A percentile compares a stretch with the other conserved stretches of the same genome.
Evolutionary conservation across 2,113 vertebrate species (phyloP).

Genomic region (Xiphophorus hellerii): DNA sequence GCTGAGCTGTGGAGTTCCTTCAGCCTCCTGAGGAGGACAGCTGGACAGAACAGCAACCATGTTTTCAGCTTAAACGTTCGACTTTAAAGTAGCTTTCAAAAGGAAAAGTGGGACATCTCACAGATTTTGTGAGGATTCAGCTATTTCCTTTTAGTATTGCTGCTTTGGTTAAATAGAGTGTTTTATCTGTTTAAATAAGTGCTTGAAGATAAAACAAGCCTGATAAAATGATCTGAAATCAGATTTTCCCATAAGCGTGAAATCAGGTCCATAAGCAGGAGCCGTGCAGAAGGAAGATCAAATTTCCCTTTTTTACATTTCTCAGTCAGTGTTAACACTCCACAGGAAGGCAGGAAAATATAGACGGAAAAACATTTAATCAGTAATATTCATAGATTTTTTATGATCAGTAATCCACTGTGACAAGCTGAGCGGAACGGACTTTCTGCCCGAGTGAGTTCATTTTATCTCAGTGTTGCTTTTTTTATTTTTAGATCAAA

Average conservation of each 20-base stretch:
- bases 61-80: background rate
- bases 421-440: background rate
- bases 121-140: background rate
- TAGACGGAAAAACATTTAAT: background rate
- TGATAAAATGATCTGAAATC: background rate
- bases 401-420: background rate
- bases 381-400: background rate
- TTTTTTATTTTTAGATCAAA: background rate
- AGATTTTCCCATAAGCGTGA: background rate
- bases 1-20: background rate
- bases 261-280: background rate
- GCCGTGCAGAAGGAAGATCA: too few species aligned
- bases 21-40: background rate
- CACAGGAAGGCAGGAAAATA: background rate
- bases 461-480: background rate
- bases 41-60: background rate
- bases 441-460: background rate
- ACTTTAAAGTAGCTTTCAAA: background rate
- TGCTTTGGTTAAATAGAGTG: background rate
- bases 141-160: background rate
- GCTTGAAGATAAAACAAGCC: too few species aligned
- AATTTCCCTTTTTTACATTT: too few species aligned
- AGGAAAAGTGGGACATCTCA: background rate
- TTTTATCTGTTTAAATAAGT: too few species aligned
- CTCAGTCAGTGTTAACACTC: background rate